Evolutionary conservation across 2,113 vertebrate species (phyloP), one percentile per base, ranked within the genome.

Genomic region (Menidia beryllina): DNA sequence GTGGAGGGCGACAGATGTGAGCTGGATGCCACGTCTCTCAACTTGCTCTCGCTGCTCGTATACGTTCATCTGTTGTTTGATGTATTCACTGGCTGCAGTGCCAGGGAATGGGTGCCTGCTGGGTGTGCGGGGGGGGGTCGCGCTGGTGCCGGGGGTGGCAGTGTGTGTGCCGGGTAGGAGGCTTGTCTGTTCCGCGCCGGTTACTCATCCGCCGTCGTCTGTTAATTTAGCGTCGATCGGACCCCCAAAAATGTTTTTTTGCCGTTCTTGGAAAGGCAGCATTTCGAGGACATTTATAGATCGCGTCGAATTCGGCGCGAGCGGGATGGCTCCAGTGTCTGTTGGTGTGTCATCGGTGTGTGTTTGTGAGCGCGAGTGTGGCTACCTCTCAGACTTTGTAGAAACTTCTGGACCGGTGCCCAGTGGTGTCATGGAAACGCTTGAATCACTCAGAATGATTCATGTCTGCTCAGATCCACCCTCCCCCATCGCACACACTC

Each of bases 361-460:
- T 51, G 12, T 65, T 73, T 39, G 61, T 56, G 53, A 56, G 69
- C 54, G 63, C 69, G 63, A 48, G 67, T 66, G 45, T 36, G 34
- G 38, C 88, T 93, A 94, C 93, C 84, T 86, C 83, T 83, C 75
- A 89, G 85, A 90, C 88, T 96, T 95, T 94, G 93, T 93, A 66
- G 94, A 88, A 91, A 95, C 93, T 92, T 92, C 94, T 98, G 97
- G 96, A 96, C 93, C 65, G 84, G 92, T 97, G 96, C 96, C 96
- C 96, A 90, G 90, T 93, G 96, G 96, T 97, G 96, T 98, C 96
- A 98, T 98, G 96, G 97, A 96, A 98, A 98, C 97, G 95, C 95
- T 96, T 94, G 94, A 95, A 95, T 97, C 94, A 91, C 94, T 93
- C 94, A 92, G 94, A 97, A 94, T 96, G 97, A 97, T 97, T 97